Evolutionary conservation across 2,888 invertebrate species (phyloP).

Genomic region (Tiphia femorata): DNA sequence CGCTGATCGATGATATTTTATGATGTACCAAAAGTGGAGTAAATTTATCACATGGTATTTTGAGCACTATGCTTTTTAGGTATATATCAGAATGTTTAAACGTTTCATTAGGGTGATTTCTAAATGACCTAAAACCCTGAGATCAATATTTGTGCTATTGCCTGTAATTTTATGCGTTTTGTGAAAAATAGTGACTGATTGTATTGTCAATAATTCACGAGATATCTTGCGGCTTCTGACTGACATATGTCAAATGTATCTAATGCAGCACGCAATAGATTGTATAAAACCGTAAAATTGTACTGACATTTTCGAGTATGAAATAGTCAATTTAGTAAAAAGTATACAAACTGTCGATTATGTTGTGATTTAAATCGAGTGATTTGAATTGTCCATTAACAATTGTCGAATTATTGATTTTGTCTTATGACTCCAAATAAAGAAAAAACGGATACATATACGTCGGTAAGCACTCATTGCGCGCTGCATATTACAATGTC

Average conservation of each 20-base stretch:
- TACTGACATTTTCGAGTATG: no score
- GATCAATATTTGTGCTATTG: conserved; percentile 8
- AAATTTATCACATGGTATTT: conserved; percentile 3
- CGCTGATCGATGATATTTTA: background rate
- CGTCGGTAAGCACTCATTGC: conserved; percentile 11
- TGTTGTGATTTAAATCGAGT: no score
- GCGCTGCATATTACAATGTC: conserved; percentile 13
- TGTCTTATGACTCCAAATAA: no score
- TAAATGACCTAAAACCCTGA: conserved; percentile 26
- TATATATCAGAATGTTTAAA: background rate
- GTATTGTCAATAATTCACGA: background rate
- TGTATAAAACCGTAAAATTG: no score
- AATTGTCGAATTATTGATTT: no score
- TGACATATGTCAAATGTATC: background rate
- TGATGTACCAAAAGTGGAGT: background rate
- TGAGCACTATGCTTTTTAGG: background rate
- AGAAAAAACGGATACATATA: no score
- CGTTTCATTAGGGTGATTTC: conserved; percentile 13
- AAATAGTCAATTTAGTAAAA: no score
- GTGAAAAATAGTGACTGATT: background rate
- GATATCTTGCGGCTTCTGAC: background rate
- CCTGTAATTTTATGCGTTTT: background rate
- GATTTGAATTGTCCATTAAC: no score
- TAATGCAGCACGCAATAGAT: conserved; percentile 6
- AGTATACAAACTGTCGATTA: no score